Percentiles rank a stretch among this genome's conserved stretches.
Evolutionary conservation across 2,113 vertebrate genomes (phyloP).

Genomic region (Clarias magur): DNA sequence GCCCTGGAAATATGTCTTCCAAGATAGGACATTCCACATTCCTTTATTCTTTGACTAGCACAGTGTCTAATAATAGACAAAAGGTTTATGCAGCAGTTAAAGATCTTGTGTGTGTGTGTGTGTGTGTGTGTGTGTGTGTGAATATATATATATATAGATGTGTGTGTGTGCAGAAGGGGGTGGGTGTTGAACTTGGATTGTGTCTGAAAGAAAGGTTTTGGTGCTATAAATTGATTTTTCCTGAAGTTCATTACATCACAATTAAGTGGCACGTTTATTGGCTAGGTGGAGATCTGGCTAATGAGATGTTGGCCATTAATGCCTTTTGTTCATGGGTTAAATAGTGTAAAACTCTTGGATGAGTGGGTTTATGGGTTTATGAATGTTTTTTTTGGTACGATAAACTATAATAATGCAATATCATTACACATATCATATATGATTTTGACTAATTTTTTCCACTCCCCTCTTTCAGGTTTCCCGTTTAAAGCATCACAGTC

Average conservation of each 20-base stretch:
- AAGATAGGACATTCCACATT: neutral
- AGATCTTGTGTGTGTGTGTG: neutral
- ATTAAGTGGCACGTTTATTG: neutral
- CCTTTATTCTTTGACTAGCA: neutral
- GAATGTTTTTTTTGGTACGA: neutral
- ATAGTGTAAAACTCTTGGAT: neutral
- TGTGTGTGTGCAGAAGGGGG: too few relatives aligned
- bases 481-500: conserved; percentile 71
- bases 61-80: neutral
- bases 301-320: neutral
- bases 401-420: neutral
- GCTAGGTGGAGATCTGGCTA: neutral
- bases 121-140: too few relatives aligned
- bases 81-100: neutral
- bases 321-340: neutral
- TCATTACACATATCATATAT: neutral
- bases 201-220: neutral
- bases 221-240: neutral
- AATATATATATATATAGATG: too few relatives aligned
- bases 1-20: neutral
- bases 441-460: neutral
- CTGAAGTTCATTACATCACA: neutral
- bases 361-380: neutral
- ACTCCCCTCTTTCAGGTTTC: conserved; percentile 60
- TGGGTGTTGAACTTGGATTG: neutral